phyloP scores from a whole-genome alignment of 2,888 invertebrate species.

The Phaedon cochleariae region DNA sequence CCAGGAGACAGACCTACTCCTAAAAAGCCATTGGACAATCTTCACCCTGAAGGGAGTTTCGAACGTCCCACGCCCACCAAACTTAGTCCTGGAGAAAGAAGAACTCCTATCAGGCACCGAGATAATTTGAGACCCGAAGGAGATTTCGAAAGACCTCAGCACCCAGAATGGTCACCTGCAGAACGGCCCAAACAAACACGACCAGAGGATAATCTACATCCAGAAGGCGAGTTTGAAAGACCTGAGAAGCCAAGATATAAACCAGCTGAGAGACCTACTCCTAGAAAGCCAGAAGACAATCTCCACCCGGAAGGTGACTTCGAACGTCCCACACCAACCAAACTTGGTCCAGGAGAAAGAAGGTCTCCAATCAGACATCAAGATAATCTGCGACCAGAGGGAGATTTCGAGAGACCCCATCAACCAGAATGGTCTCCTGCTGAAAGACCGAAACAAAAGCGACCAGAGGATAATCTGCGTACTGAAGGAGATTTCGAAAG shows the following conservation, averaged over 20 bases:
- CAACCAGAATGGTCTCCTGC: slow-evolving; percentile 56
- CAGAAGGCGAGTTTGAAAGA: slow-evolving; percentile 63
- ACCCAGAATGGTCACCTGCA: slow-evolving; percentile 61
- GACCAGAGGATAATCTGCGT: slow-evolving; percentile 55
- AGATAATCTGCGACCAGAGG: slow-evolving; percentile 64
- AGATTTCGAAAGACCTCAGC: slow-evolving; percentile 57
- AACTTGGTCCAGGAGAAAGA: slow-evolving; percentile 60
- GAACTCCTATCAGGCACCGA: slow-evolving; percentile 55
- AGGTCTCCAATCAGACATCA: slow-evolving; percentile 60
- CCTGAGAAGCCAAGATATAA: slow-evolving; percentile 56
- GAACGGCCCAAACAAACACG: slow-evolving; percentile 61
- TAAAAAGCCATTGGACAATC: slow-evolving; percentile 59
- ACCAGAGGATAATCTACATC: slow-evolving; percentile 64
- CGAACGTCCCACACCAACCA: slow-evolving; percentile 60
- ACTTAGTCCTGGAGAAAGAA: slow-evolving; percentile 62
- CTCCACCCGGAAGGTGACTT: slow-evolving; percentile 61
- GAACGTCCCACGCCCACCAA: slow-evolving; percentile 61
- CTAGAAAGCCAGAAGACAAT: slow-evolving; percentile 62
- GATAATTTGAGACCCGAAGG: slow-evolving; percentile 66
- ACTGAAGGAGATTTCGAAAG: slow-evolving; percentile 63
- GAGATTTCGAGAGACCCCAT: slow-evolving; percentile 65
- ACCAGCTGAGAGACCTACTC: slow-evolving; percentile 61
- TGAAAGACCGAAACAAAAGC: slow-evolving; percentile 57
- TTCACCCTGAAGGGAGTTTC: slow-evolving; percentile 61
- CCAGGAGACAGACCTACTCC: slow-evolving; percentile 56